These are phyloP conservation scores for Limnephilus rhombicus DNA, from an alignment of 2,888 invertebrate genomes.

Conservation along the genomic window DNA sequence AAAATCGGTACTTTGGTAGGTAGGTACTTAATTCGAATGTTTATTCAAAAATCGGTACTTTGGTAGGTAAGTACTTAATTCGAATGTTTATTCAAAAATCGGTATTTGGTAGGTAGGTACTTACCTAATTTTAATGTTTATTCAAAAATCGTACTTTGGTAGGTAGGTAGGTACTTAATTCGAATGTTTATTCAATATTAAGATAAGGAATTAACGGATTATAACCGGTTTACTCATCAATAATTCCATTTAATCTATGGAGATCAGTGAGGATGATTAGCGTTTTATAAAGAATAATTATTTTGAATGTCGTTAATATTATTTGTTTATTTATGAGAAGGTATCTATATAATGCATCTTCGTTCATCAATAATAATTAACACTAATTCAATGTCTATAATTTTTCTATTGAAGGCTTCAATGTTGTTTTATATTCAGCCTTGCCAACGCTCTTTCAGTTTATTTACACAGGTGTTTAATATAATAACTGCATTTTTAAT, in stretches of 20 bases:
- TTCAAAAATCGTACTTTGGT: neutral
- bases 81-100: neutral
- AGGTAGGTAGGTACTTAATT: neutral
- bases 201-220: neutral
- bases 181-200: neutral
- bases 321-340: neutral
- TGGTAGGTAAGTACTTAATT: no score
- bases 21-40: no score
- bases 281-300: neutral
- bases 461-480: neutral
- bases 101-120: neutral
- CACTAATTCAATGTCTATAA: neutral
- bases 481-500: neutral
- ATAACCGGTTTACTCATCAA: neutral
- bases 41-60: no score
- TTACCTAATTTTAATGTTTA: no score
- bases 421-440: neutral
- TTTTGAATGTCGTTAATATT: neutral
- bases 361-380: neutral
- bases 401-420: neutral
- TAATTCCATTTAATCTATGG: neutral
- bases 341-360: neutral
- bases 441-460: neutral
- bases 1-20: no score
- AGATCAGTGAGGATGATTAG: neutral